Percentiles rank a stretch among this genome's conserved stretches.
phyloP scores from a whole-genome alignment of 2,113 vertebrate genomes.

The Elaphurus davidianus region DNA sequence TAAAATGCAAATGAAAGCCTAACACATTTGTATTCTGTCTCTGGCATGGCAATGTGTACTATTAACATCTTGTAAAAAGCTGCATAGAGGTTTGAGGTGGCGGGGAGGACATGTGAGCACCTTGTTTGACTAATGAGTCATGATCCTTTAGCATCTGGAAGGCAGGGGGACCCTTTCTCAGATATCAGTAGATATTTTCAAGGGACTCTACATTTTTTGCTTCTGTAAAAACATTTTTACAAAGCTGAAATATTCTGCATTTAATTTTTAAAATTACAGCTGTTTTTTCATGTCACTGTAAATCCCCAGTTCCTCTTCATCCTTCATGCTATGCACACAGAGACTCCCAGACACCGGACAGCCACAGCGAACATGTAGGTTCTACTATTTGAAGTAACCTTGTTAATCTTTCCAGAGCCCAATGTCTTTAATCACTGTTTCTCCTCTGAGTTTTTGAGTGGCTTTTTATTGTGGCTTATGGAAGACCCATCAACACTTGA shows the following conservation, averaged over 20 bases:
- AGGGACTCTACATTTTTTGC: not conserved
- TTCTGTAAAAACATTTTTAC: not conserved
- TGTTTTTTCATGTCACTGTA: not conserved
- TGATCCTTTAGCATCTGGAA: not conserved
- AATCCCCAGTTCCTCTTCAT: not conserved
- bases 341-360: not conserved
- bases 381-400: not conserved
- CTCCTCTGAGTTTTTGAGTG: not conserved
- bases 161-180: not conserved
- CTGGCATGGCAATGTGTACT: not conserved
- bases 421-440: not conserved
- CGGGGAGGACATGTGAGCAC: not conserved
- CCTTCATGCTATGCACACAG: not conserved
- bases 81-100: not conserved
- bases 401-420: not conserved
- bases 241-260: not conserved
- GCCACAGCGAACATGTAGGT: not conserved
- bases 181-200: conserved; percentile 9
- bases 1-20: not conserved
- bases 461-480: not conserved
- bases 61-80: not conserved
- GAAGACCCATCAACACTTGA: not conserved
- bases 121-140: not conserved
- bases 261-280: conserved; percentile 5
- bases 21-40: not conserved